Percentiles rank a stretch among this genome's conserved stretches.
Evolutionary conservation across 2,113 vertebrate species (phyloP).

Genomic region (Rhadina sibilatrix): DNA sequence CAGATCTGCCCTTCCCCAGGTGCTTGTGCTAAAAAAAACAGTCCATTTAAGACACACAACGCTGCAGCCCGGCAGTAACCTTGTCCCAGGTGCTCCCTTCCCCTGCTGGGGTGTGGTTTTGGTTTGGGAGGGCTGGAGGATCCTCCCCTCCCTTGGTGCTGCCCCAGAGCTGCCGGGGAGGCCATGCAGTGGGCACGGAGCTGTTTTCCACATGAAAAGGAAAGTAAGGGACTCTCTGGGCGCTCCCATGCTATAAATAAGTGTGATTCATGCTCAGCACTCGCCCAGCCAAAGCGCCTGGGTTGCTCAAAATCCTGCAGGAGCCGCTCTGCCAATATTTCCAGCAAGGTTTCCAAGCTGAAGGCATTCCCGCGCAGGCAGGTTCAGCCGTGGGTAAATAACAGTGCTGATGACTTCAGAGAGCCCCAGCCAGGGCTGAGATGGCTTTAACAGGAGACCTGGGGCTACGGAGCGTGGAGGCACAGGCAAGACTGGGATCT

Average conservation of each 20-base stretch:
- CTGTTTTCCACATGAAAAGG: conserved; percentile 22
- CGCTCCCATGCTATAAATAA: conserved; percentile 53
- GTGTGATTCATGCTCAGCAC: conserved; percentile 14
- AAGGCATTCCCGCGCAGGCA: conserved; percentile 32
- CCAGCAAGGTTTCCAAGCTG: conserved; percentile 53
- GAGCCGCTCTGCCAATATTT: conserved; percentile 48
- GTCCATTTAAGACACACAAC: fast-evolving
- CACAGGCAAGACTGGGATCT: neutral
- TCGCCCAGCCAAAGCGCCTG: neutral
- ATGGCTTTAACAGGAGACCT: conserved; percentile 51
- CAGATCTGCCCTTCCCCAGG: neutral
- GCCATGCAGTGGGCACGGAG: neutral
- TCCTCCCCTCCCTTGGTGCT: neutral
- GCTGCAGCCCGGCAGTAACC: neutral
- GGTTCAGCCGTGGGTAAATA: conserved; percentile 35
- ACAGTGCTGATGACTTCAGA: neutral
- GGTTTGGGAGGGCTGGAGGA: neutral
- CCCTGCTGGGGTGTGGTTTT: neutral
- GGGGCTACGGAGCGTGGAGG: neutral
- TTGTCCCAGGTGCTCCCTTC: neutral
- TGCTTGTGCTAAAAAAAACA: neutral
- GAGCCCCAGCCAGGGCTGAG: neutral
- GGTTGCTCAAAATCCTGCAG: neutral
- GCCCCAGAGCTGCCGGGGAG: neutral
- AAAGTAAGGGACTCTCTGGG: neutral